Base-by-base conservation (phyloP, 2,888 invertebrate genomes). In the Eudasyphora cyanicolor region DNA sequence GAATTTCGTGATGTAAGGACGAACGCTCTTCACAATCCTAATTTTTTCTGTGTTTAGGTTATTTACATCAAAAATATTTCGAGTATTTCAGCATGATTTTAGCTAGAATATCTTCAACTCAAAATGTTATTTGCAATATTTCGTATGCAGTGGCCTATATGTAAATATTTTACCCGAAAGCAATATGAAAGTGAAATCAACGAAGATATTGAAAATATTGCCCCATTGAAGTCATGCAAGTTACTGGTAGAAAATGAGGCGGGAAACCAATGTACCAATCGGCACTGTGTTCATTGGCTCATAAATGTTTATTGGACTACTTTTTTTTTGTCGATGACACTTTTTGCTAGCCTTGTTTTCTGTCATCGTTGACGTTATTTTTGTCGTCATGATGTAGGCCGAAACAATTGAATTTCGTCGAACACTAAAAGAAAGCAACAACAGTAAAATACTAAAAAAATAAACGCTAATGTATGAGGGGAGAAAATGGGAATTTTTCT, bases 121-220 rank as follows among this genome's bases (percentile, higher is more conserved):
- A n/a, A n/a, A n/a, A n/a, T n/a, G n/a, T 8, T 4, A 32, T 8
- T 32, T 6, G 32, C 32, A 4, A 32, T 6, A 32, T 32, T 8
- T 32, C 4, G 32, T 6, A 8, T 32, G 32, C 8, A 32, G 8
- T 32, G 32, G 4, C 32, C 32, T 8, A 32, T 45, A n/a, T 45
- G 6, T 45, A 14, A 5, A n/a, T n/a, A 12, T 45, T 45, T 45
- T 1, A n/a, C n/a, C 45, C 4, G n/a, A n/a, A 45, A 45, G 38
- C n/a, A n/a, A n/a, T n/a, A 45, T n/a, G 27, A 57, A 57, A 57
- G 27, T 57, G 57, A 57, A 57, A 57, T 57, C 57, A 57, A 27
- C 57, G 57, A 27, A 57, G 14, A 24, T 57, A 57, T 57, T 57
- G 57, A 57, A 57, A 45, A 45, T 45, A n/a, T n/a, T n/a, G 1